phyloP scores from a whole-genome alignment of 2,113 vertebrate genomes.

The Hiodon alosoides region DNA sequence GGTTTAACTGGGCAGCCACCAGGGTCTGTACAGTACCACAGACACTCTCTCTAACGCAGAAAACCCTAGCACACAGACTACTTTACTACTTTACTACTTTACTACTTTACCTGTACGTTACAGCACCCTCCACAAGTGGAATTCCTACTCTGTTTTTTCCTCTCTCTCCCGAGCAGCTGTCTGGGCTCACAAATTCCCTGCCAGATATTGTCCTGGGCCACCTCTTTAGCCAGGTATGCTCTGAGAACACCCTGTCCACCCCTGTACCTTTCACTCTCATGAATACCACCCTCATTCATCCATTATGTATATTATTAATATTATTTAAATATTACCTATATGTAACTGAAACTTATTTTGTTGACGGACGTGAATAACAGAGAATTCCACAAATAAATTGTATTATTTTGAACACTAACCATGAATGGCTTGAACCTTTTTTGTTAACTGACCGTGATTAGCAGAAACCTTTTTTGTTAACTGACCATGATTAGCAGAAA shows the following conservation, averaged over 20 bases:
- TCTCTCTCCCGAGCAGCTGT: constrained; percentile 55
- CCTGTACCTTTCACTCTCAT: too few species aligned
- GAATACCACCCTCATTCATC: too few species aligned
- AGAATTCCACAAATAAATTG: background rate
- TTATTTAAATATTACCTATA: too few species aligned
- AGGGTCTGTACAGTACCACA: constrained; percentile 63
- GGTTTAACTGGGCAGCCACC: constrained; percentile 96
- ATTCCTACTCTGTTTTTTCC: background rate
- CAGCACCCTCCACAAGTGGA: too few species aligned
- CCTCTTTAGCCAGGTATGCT: constrained; percentile 90
- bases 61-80: background rate
- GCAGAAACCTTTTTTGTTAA: too few species aligned
- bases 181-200: constrained; percentile 82
- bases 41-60: background rate
- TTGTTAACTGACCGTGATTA: too few species aligned
- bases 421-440: too few species aligned
- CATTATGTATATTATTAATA: too few species aligned
- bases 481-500: too few species aligned
- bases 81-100: background rate
- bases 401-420: too few species aligned
- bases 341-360: background rate
- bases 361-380: background rate
- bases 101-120: too few species aligned
- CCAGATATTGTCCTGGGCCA: constrained; percentile 85
- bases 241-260: constrained; percentile 17